phyloP scores from a whole-genome alignment of 2,113 vertebrate species.

The Festucalex cinctus region DNA sequence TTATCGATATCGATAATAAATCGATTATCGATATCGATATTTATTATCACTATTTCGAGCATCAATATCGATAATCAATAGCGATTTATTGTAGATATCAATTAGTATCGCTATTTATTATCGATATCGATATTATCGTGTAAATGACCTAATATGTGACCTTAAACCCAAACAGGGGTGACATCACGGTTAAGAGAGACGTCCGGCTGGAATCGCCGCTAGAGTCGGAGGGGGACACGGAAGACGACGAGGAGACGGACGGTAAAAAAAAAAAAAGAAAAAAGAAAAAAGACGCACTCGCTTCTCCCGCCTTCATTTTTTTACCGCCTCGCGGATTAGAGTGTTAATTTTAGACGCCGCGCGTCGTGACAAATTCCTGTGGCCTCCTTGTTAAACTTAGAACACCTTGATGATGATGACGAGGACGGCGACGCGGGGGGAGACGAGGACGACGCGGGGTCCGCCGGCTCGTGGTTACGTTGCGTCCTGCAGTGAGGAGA shows the following conservation, averaged over 20 bases:
- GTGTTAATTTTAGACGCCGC: constrained; percentile 28
- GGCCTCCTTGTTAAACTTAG: constrained; percentile 41
- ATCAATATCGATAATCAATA: too few species aligned
- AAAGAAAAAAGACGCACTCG: constrained; percentile 28
- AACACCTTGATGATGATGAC: constrained; percentile 36
- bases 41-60: too few species aligned
- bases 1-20: too few species aligned
- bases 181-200: constrained; percentile 69
- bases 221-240: constrained; percentile 69
- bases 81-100: too few species aligned
- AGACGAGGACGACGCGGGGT: constrained; percentile 39
- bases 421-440: constrained; percentile 28
- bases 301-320: constrained; percentile 11
- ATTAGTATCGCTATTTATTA: too few species aligned
- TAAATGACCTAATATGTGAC: too few species aligned
- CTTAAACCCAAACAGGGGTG: constrained; percentile 56
- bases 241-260: constrained; percentile 34
- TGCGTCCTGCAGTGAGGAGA: constrained; percentile 70
- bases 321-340: constrained; percentile 14
- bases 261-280: too few species aligned
- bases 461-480: constrained; percentile 60
- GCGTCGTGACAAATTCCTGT: constrained; percentile 23
- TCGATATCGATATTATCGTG: too few species aligned
- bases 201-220: constrained; percentile 54
- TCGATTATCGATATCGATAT: too few species aligned